Evolutionary conservation across 2,888 invertebrate genomes (phyloP).

Genomic region (Drosophila melanosoma): DNA sequence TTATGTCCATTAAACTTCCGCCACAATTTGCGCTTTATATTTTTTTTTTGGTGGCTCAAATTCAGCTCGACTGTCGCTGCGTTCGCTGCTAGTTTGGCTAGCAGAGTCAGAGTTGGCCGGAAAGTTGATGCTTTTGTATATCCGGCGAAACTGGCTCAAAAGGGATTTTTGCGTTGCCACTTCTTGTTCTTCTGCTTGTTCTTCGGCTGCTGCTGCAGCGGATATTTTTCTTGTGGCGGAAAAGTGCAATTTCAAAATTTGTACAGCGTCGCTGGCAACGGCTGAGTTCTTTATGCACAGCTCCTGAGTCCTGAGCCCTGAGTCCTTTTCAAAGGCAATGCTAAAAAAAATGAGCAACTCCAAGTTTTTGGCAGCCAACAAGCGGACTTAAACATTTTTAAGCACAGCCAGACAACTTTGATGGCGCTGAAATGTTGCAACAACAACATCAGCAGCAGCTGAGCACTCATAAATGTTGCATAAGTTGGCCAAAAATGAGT

Average conservation of each 20-base stretch:
- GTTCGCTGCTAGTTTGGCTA: conserved; percentile 31
- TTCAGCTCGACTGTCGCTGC: conserved; percentile 34
- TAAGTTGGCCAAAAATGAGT: conserved; percentile 44
- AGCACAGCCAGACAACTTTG: conserved; percentile 46
- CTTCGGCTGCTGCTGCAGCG: not conserved
- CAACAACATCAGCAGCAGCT: conserved; percentile 38
- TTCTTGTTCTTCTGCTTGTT: conserved; percentile 11
- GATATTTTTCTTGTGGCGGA: conserved; percentile 59
- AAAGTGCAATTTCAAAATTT: conserved; percentile 77
- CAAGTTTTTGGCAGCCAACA: conserved; percentile 56
- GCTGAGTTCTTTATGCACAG: conserved; percentile 42
- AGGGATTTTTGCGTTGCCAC: conserved; percentile 3
- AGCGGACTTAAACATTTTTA: conserved; percentile 41
- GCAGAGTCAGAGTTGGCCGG: conserved; percentile 55
- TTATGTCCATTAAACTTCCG: conserved; percentile 81
- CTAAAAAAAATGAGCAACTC: conserved; percentile 53
- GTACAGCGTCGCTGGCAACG: conserved; percentile 58
- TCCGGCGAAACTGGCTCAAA: conserved; percentile 66
- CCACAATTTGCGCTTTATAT: conserved; percentile 65
- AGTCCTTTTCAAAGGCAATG: conserved; percentile 43
- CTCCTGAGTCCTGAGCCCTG: not conserved
- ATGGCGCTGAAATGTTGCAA: conserved; percentile 22
- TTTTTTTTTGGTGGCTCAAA: conserved; percentile 39
- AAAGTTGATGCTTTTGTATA: conserved; percentile 81
- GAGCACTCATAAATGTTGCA: conserved; percentile 59